Conservation (phyloP, 2,113 vertebrate species). For the Saguinus midas region DNA sequence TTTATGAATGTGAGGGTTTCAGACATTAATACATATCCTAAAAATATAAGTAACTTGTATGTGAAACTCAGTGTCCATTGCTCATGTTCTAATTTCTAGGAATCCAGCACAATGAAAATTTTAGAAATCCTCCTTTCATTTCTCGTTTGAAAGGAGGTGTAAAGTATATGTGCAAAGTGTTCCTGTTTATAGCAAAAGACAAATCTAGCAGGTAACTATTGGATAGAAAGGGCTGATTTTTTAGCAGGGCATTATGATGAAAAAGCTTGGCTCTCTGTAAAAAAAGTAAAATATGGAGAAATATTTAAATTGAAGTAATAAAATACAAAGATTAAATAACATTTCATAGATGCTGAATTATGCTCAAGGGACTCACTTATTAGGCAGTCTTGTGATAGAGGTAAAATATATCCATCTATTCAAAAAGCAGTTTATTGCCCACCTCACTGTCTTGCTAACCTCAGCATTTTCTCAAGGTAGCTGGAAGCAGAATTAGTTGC, state of each 20-base stretch:
- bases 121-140: background rate
- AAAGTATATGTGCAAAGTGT: background rate
- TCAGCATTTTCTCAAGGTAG: constrained; percentile 57
- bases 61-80: background rate
- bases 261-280: background rate
- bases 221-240: background rate
- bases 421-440: constrained; percentile 44
- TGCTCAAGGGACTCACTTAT: constrained; percentile 48
- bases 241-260: background rate
- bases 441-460: constrained; percentile 3
- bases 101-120: background rate
- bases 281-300: constrained; percentile 36
- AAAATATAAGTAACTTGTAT: background rate
- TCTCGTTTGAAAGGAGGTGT: background rate
- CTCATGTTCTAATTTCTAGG: background rate
- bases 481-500: constrained; percentile 27
- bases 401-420: constrained; percentile 46
- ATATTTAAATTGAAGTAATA: constrained; percentile 59
- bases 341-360: constrained; percentile 9
- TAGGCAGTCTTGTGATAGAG: constrained; percentile 42
- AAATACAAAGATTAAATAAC: constrained; percentile 51
- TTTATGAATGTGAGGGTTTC: background rate
- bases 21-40: background rate
- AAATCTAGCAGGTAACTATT: background rate
- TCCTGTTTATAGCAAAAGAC: background rate